Evolutionary conservation across 37 sponge, comb jelly and placozoan species (phyloP).

Genomic region (Spongia lamella): DNA sequence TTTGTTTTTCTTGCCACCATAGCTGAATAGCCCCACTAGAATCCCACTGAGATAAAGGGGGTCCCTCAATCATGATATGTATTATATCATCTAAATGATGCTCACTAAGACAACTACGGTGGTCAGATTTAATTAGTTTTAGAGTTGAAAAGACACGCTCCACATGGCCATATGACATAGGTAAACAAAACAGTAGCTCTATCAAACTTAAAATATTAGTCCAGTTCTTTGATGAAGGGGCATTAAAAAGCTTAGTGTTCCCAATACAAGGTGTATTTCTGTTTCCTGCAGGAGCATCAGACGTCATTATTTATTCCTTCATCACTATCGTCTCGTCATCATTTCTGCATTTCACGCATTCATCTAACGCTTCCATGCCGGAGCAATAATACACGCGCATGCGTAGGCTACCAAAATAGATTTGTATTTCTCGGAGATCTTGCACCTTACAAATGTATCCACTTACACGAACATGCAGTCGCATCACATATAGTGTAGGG

Average conservation of each 20-base stretch:
- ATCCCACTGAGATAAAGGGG: constrained; percentile 60
- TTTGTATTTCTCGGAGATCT: too few species aligned
- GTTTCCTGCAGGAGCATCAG: too few species aligned
- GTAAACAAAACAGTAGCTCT: constrained; percentile 58
- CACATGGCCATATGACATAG: constrained; percentile 58
- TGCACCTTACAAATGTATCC: too few species aligned
- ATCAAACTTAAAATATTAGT: constrained; percentile 38
- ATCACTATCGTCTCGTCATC: too few species aligned
- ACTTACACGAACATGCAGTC: too few species aligned
- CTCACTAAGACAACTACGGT: constrained; percentile 44
- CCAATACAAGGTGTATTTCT: too few species aligned
- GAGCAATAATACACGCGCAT: too few species aligned
- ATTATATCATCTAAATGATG: constrained; percentile 52
- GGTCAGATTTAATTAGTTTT: constrained; percentile 48
- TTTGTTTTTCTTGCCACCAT: constrained; percentile 52
- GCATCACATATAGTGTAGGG: too few species aligned
- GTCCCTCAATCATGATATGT: constrained; percentile 50
- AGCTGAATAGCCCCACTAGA: constrained; percentile 47
- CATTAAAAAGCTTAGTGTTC: constrained; percentile 61
- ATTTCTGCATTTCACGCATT: too few species aligned
- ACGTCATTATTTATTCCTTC: too few species aligned
- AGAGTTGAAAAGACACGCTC: constrained; percentile 63
- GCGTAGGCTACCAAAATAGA: too few species aligned
- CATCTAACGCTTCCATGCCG: too few species aligned
- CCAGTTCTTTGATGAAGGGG: constrained; percentile 50